Percentiles rank a stretch among this genome's conserved stretches.
Evolutionary conservation across 2,797 vertebrate species (phyloP).

Genomic region (Uromys caudimaculatus): DNA sequence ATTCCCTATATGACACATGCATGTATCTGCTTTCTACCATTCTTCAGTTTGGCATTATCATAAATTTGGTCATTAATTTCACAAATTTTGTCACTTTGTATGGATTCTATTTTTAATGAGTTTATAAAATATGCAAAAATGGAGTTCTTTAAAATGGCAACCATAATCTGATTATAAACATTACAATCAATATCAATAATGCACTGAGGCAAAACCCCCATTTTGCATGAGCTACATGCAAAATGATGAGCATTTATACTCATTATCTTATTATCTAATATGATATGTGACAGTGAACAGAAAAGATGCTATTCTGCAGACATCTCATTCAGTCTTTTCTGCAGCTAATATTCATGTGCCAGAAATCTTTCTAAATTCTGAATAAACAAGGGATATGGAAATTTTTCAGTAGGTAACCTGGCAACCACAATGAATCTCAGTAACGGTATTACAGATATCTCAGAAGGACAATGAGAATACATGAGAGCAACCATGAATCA

Average conservation of each 20-base stretch:
- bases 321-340: neutral
- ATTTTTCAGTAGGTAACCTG: neutral
- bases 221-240: constrained; percentile 6
- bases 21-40: neutral
- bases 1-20: neutral
- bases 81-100: neutral
- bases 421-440: neutral
- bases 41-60: neutral
- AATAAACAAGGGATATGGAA: constrained; percentile 8
- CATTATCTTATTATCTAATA: neutral
- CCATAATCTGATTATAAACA: constrained; percentile 15
- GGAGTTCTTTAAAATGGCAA: constrained; percentile 32
- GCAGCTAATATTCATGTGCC: neutral
- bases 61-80: neutral
- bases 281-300: neutral
- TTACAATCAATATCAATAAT: constrained; percentile 34
- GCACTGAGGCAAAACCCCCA: neutral
- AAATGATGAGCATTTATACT: neutral
- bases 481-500: neutral
- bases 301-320: neutral
- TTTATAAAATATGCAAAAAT: constrained; percentile 23
- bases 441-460: neutral
- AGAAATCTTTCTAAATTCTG: neutral
- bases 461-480: neutral
- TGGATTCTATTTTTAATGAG: neutral